A percentile compares a stretch with the other conserved stretches of the same genome.
These are phyloP conservation scores for Diplazon laetatorius DNA, from an alignment of 2,888 invertebrate genomes.

Conservation along the genomic window DNA sequence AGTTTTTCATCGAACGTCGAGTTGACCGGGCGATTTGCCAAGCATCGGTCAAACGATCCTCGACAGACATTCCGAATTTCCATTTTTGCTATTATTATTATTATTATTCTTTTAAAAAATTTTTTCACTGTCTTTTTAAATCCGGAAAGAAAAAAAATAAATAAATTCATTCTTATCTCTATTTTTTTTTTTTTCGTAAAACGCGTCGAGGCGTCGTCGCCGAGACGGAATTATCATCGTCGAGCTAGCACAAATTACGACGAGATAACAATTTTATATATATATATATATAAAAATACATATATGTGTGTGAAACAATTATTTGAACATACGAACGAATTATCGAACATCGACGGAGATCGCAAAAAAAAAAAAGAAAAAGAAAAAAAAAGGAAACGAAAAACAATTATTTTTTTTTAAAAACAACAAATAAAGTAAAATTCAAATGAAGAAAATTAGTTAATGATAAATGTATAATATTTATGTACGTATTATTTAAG, in stretches of 20 bases:
- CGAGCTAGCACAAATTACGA: constrained; percentile 58
- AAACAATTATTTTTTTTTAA: too few species aligned
- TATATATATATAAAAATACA: too few species aligned
- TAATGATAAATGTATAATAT: constrained; percentile 74
- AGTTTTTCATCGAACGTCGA: neutral
- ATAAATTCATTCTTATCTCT: too few species aligned
- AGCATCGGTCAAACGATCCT: constrained; percentile 38
- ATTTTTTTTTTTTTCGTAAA: constrained; percentile 9
- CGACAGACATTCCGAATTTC: constrained; percentile 59
- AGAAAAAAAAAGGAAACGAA: too few species aligned
- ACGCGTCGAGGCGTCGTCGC: constrained; percentile 41
- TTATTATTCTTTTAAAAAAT: neutral
- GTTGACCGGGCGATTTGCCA: neutral
- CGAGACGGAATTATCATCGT: constrained; percentile 38
- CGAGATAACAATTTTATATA: too few species aligned
- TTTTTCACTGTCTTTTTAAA: neutral
- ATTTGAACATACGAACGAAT: constrained; percentile 32
- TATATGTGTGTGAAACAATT: too few species aligned
- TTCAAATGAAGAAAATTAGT: constrained; percentile 50
- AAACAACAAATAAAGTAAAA: neutral
- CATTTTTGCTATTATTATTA: constrained; percentile 47
- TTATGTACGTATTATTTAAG: constrained; percentile 75
- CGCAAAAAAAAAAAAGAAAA: neutral
- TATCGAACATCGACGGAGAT: neutral
- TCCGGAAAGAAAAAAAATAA: neutral